A percentile compares a stretch with the other conserved stretches of the same genome.
Evolutionary conservation across 2,888 invertebrate species (phyloP).

Genomic region (Drosophila histrio): DNA sequence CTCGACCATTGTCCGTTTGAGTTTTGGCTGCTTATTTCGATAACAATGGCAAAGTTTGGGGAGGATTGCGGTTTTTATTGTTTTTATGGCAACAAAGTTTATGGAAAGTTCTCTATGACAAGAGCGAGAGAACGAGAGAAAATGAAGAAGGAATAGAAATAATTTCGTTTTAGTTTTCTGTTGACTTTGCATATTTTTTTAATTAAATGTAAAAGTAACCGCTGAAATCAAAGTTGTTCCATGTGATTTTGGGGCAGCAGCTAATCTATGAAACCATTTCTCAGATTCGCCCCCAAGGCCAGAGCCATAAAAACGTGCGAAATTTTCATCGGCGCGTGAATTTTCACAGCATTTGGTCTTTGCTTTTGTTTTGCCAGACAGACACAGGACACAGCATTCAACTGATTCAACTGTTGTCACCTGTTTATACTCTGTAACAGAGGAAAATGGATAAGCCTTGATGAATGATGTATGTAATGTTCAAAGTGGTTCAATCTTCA

Average conservation of each 20-base stretch:
- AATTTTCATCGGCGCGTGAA: constrained; percentile 79
- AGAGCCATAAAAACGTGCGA: constrained; percentile 83
- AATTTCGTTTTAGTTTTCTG: constrained; percentile 78
- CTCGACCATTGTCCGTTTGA: constrained; percentile 73
- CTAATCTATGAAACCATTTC: constrained; percentile 77
- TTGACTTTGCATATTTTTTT: constrained; percentile 81
- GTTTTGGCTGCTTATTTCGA: constrained; percentile 69
- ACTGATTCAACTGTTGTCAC: constrained; percentile 71
- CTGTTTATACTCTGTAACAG: constrained; percentile 45
- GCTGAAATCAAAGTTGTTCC: constrained; percentile 58
- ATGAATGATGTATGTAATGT: not conserved
- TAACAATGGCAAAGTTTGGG: constrained; percentile 63
- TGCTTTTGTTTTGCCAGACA: constrained; percentile 60
- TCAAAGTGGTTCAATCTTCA: not conserved
- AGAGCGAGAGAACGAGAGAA: not conserved
- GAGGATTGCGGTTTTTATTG: constrained; percentile 80
- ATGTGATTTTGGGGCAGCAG: constrained; percentile 19
- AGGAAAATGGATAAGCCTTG: not conserved
- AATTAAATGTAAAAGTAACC: constrained; percentile 71
- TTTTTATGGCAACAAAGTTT: constrained; percentile 80
- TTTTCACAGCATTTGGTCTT: constrained; percentile 59
- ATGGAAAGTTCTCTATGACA: constrained; percentile 63
- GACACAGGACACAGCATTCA: constrained; percentile 12
- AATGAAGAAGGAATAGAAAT: not conserved
- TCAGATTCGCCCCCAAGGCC: constrained; percentile 42